Base-by-base conservation (phyloP, 2,888 invertebrate species). In the Phengaris alcon region DNA sequence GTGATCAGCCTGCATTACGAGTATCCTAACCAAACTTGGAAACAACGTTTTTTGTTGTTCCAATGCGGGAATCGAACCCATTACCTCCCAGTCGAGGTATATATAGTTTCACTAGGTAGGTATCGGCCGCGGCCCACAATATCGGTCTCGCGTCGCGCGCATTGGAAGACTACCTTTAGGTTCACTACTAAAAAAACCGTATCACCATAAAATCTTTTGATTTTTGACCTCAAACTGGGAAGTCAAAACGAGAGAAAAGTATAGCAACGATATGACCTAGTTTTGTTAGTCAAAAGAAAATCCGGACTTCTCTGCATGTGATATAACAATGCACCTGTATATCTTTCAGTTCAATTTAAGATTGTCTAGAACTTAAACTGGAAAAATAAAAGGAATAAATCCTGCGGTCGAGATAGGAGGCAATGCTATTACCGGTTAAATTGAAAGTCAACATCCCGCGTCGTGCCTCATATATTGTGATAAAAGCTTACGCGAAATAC, bases 401-500 rank as follows among this genome's bases (percentile, higher is more conserved):
- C 70, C 74, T 74, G 72, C 64, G 78, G 77, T 79, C 75, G 76
- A 75, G 79, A 77, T 77, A 77, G 75, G 76, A 77, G 76, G 74
- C 80, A 76, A 78, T 74, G 79, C 78, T 80, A 83, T 81, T 82
- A 81, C 79, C 81, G 81, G 82, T 81, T 79, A 83, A 83, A 86
- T 86, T 84, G 82, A 83, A 84, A 83, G 86, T 85, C 85, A 86
- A 86, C 85, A 85, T 82, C 80, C 79, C 77, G 76, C 76, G 70
- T 73, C 75, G 52, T 78, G 75, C 77, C 76, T 79, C 79, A 75
- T 77, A 78, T 68, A 59, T 75, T 75, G 70, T 78, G 68, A 76
- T 78, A 75, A 77, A 78, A 77, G 77, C 77, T 75, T 76, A 51
- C 70, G 70, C 10, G 52, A 35, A 54, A 52, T 22, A 72, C 35